phyloP scores from a whole-genome alignment of 2,113 vertebrate genomes.

The Clarias batrachus region DNA sequence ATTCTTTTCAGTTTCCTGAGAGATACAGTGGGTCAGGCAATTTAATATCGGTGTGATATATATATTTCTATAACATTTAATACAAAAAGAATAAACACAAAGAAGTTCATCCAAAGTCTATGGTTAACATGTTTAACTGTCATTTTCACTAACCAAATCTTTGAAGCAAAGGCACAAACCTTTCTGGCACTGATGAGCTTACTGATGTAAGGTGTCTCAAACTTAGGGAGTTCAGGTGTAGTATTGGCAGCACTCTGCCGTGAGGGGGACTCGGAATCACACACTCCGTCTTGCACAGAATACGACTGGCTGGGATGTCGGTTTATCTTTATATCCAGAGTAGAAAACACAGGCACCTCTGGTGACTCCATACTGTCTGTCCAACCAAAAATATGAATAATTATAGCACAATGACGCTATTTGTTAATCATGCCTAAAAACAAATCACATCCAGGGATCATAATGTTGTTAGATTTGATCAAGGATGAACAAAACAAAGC shows the following conservation, averaged over 20 bases:
- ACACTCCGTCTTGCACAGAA: slow-evolving; percentile 46
- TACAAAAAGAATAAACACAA: background rate
- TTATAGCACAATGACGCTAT: background rate
- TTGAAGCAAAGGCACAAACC: slow-evolving; percentile 41
- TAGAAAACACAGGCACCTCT: slow-evolving; percentile 74
- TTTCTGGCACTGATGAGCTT: slow-evolving; percentile 68
- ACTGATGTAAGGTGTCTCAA: slow-evolving; percentile 73
- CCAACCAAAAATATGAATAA: slow-evolving; percentile 2
- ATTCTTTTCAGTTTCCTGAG: slow-evolving; percentile 36
- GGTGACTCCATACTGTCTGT: slow-evolving; percentile 72
- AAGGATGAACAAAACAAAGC: background rate
- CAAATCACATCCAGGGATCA: background rate
- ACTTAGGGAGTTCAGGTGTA: slow-evolving; percentile 67
- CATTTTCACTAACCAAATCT: background rate
- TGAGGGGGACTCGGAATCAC: slow-evolving; percentile 33
- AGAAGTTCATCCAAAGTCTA: background rate
- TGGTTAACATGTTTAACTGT: background rate
- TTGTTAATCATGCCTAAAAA: no score
- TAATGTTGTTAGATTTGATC: no score
- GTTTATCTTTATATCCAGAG: slow-evolving; percentile 76
- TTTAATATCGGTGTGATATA: background rate
- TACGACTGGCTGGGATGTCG: slow-evolving; percentile 49
- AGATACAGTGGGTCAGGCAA: background rate
- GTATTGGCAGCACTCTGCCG: background rate
- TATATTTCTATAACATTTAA: no score